A percentile compares a stretch with the other conserved stretches of the same genome.
These are phyloP conservation scores for Ophthalmolycus amberensis DNA, from an alignment of 2,113 vertebrate genomes.

Conservation along the genomic window DNA sequence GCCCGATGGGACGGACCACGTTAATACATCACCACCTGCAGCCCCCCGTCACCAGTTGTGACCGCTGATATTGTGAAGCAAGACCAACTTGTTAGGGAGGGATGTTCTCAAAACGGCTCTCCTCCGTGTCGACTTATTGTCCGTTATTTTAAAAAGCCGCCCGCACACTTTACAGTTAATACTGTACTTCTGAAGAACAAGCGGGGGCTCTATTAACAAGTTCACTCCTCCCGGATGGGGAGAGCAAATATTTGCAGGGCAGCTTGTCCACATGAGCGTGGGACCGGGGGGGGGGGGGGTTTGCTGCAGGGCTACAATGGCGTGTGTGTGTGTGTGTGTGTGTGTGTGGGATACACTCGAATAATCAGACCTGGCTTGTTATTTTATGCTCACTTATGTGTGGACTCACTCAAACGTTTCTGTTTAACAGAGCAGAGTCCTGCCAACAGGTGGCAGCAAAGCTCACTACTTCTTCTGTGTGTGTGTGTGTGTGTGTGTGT, in stretches of 20 bases:
- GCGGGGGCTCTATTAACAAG: not conserved
- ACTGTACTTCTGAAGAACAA: not conserved
- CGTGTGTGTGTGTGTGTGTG: no score
- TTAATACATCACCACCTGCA: no score
- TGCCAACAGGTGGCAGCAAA: slow-evolving; percentile 89
- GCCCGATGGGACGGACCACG: no score
- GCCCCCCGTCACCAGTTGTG: not conserved
- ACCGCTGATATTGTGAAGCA: not conserved
- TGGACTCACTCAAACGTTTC: not conserved
- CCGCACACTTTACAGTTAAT: not conserved
- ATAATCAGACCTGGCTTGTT: slow-evolving; percentile 7
- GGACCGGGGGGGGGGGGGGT: slow-evolving; percentile 10
- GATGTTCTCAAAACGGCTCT: not conserved
- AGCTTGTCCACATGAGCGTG: slow-evolving; percentile 11
- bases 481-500: slow-evolving; percentile 7
- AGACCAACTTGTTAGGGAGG: not conserved
- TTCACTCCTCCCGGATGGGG: slow-evolving; percentile 33
- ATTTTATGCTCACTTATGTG: not conserved
- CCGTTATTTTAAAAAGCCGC: not conserved
- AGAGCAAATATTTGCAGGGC: slow-evolving; percentile 59
- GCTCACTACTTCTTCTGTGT: not conserved
- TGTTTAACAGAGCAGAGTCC: not conserved
- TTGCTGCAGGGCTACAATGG: slow-evolving; percentile 72
- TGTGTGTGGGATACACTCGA: not conserved
- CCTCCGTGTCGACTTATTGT: no score